These are phyloP conservation scores for Agelaius tricolor DNA, from an alignment of 2,113 vertebrate genomes.

Conservation along the genomic window DNA sequence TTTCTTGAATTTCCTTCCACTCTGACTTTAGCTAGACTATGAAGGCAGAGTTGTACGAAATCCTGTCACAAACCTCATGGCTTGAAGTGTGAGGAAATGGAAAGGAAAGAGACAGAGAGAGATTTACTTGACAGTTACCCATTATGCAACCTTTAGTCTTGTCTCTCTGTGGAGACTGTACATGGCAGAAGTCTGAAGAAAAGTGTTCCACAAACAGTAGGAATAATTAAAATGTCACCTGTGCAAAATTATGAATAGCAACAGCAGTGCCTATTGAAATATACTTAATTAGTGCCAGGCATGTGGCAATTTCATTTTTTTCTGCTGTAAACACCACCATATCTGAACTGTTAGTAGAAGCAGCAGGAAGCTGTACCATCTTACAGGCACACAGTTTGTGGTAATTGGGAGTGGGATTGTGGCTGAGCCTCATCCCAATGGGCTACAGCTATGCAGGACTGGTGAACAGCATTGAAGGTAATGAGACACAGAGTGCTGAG, in stretches of 20 bases:
- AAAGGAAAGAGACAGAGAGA: not conserved
- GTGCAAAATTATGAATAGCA: not conserved
- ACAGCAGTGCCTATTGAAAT: not conserved
- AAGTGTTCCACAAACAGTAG: not conserved
- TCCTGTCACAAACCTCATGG: not conserved
- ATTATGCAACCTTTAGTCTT: not conserved
- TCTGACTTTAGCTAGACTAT: not conserved
- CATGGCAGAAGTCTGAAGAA: not conserved
- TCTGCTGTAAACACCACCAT: not conserved
- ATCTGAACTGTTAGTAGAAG: not conserved
- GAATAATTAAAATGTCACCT: not conserved
- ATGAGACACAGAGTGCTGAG: not conserved
- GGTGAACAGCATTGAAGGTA: not conserved
- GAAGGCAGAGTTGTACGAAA: not conserved
- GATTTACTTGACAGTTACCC: not conserved
- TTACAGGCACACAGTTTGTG: not conserved
- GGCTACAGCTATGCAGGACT: not conserved
- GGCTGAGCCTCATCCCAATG: not conserved
- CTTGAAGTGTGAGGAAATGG: not conserved
- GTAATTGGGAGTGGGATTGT: not conserved
- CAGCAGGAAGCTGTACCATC: not conserved
- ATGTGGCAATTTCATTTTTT: not conserved
- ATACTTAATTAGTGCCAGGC: not conserved
- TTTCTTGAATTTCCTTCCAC: conserved; percentile 22
- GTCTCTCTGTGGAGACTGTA: not conserved